A percentile compares a stretch with the other conserved stretches of the same genome.
Conservation (phyloP, 2,888 invertebrate species). For the Pomacea canaliculata region DNA sequence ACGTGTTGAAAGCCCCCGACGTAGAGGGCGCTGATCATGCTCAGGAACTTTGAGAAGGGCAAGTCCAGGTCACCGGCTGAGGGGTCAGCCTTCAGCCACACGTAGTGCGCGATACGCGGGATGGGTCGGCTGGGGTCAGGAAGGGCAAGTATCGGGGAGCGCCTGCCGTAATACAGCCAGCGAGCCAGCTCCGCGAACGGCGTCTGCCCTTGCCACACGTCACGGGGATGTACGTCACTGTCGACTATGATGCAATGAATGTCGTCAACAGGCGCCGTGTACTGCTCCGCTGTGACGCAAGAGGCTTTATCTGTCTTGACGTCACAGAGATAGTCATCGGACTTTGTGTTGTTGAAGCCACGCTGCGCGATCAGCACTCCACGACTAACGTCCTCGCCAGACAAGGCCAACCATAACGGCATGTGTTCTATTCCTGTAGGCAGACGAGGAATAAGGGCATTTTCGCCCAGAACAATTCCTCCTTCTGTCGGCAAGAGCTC, state of each 20-base stretch:
- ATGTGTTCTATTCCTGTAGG: constrained; percentile 1
- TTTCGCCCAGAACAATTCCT: constrained; percentile 27
- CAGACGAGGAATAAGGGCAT: constrained; percentile 13
- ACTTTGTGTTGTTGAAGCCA: constrained; percentile 15
- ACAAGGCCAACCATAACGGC: constrained; percentile 13
- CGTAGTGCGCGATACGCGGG: constrained; percentile 21
- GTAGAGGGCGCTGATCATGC: constrained; percentile 30
- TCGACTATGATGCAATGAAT: background rate
- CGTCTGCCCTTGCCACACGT: constrained; percentile 16
- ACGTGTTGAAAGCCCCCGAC: constrained; percentile 32
- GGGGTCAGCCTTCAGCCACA: background rate
- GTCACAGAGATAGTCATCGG: background rate
- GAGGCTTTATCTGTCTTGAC: background rate
- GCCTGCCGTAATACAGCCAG: constrained; percentile 25
- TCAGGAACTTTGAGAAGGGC: constrained; percentile 28
- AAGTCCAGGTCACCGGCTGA: background rate
- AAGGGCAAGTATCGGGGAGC: background rate
- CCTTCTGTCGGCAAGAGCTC: constrained; percentile 13
- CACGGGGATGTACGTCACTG: constrained; percentile 16
- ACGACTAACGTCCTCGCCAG: constrained; percentile 3
- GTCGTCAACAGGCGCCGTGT: background rate
- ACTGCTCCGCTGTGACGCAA: constrained; percentile 10
- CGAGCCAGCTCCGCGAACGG: constrained; percentile 21
- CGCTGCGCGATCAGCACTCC: constrained; percentile 19
- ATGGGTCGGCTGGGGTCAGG: background rate